These are phyloP conservation scores for Phytoseiulus persimilis DNA, from an alignment of 2,888 invertebrate genomes.

Conservation along the genomic window DNA sequence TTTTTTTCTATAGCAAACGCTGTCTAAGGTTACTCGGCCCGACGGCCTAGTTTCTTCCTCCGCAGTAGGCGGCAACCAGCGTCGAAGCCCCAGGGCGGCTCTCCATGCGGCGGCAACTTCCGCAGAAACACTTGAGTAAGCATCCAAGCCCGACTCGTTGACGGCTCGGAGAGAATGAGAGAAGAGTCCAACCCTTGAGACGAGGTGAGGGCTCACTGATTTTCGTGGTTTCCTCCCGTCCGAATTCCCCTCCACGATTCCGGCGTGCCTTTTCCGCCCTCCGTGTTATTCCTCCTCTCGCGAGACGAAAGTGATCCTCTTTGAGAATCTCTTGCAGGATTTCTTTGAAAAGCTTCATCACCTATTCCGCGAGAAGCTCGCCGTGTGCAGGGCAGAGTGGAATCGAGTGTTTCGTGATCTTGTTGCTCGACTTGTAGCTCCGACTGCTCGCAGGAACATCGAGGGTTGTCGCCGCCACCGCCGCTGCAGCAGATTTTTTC, in stretches of 20 bases:
- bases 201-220: neutral
- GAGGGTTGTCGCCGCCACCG: neutral
- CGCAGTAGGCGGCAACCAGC: neutral
- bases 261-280: too few relatives aligned
- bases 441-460: neutral
- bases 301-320: neutral
- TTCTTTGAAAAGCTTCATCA: neutral
- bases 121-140: neutral
- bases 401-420: neutral
- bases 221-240: neutral
- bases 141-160: neutral
- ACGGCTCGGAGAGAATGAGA: neutral
- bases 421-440: neutral
- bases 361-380: neutral
- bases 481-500: neutral
- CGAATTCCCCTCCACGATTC: neutral
- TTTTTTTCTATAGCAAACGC: neutral
- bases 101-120: neutral
- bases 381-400: neutral
- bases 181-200: neutral
- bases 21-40: neutral
- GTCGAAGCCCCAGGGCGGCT: neutral
- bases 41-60: neutral
- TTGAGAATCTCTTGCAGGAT: neutral
- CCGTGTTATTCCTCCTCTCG: neutral